Base-by-base conservation (phyloP, 2,888 invertebrate genomes). In the Matsumyia berberina region DNA sequence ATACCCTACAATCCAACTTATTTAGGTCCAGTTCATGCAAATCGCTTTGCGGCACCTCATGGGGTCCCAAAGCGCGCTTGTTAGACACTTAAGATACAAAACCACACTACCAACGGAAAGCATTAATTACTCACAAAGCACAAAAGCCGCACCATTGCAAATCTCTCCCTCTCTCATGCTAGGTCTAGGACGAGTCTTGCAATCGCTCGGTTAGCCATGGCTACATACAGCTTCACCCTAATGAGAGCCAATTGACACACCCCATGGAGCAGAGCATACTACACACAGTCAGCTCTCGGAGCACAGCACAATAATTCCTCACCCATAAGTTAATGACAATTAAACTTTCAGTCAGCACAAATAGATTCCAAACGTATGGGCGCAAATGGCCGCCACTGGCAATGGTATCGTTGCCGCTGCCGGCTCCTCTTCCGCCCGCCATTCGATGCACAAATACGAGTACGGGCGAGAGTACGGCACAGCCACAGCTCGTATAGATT, bases 251-350 rank as follows among this genome's bases (percentile, higher is more conserved):
- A 76, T 70, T 81, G 81, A 76, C 76, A 76, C 76, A 81, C 69
- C 76, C 81, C 76, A 81, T 57, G 69, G 15, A 53, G 60, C 35
- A 64, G n/a, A 60, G 44, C 49, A 76, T 33, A 7, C 62, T 49
- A 73, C 42, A 58, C 57, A 76, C 44, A 67, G 31, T 77, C 35
- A 51, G 35, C 60, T 66, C 33, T 53, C 49, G 24, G 62, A 33
- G 44, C 44, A 53, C n/a, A n/a, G n/a, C n/a, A 44, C 66, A 60
- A 62, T 64, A 77, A 64, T 72, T 66, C 77, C 70, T 82, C 72
- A 55, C 78, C 82, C 72, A 78, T 78, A 67, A 64, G 72, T 78
- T 78, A 72, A 82, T 82, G 78, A 82, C 82, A 82, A 82, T 82
- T 82, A 82, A 82, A 82, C 67, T 66, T 72, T 82, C 78, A 78